These are phyloP conservation scores for Leptobrachium leishanense DNA, from an alignment of 2,113 vertebrate species.

Conservation along the genomic window DNA sequence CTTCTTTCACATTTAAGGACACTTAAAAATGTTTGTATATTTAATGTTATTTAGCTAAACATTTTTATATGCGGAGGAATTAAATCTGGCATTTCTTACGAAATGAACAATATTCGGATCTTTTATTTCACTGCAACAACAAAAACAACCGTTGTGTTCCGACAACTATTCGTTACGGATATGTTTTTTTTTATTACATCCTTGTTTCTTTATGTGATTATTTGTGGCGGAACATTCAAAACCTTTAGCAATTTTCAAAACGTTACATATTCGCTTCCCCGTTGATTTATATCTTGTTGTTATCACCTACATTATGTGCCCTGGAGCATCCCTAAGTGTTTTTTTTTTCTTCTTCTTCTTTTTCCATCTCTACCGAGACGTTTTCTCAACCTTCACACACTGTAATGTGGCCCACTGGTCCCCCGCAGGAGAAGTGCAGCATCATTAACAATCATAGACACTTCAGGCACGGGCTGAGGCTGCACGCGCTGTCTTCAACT, in stretches of 20 bases:
- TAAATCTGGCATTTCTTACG: too few species aligned
- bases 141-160: too few species aligned
- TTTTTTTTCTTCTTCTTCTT: slow-evolving; percentile 72
- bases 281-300: slow-evolving; percentile 76
- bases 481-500: slow-evolving; percentile 69
- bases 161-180: too few species aligned
- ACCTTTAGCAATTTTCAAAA: slow-evolving; percentile 79
- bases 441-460: slow-evolving; percentile 80
- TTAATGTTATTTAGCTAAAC: too few species aligned
- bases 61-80: too few species aligned
- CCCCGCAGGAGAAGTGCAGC: slow-evolving; percentile 71
- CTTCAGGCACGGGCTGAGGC: slow-evolving; percentile 75
- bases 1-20: too few species aligned
- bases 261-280: slow-evolving; percentile 76
- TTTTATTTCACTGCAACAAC: too few species aligned
- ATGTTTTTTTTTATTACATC: background rate
- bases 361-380: slow-evolving; percentile 62
- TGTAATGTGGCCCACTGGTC: slow-evolving; percentile 75
- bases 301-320: slow-evolving; percentile 78
- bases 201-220: slow-evolving; percentile 51
- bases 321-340: slow-evolving; percentile 79
- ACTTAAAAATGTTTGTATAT: too few species aligned
- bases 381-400: slow-evolving; percentile 67
- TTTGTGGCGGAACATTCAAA: slow-evolving; percentile 75
- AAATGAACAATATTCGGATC: too few species aligned